phyloP scores from a whole-genome alignment of 2,113 vertebrate species.

The Egretta garzetta region DNA sequence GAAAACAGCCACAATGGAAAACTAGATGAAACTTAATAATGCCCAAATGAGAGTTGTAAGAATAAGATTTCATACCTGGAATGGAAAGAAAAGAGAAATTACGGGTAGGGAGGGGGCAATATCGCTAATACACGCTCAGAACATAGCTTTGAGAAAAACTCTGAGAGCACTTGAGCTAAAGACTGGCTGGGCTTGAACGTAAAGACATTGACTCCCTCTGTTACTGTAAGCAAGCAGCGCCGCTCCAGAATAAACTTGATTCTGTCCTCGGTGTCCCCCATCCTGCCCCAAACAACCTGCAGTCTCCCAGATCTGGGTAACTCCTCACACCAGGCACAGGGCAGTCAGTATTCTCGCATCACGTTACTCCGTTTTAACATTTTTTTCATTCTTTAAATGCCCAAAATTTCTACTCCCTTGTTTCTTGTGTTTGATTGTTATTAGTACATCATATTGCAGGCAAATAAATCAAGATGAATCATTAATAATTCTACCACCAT shows the following conservation, averaged over 20 bases:
- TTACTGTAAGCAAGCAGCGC: not conserved
- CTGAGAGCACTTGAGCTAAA: not conserved
- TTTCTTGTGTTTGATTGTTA: not conserved
- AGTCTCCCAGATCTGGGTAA: not conserved
- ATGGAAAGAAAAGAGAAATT: not conserved
- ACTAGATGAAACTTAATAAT: not conserved
- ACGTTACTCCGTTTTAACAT: not conserved
- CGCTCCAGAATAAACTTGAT: not conserved
- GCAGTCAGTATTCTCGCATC: not conserved
- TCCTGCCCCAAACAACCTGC: not conserved
- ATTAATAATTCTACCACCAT: not conserved
- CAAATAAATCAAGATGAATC: not conserved
- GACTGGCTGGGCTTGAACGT: not conserved
- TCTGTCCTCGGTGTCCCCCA: not conserved
- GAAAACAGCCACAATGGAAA: not conserved
- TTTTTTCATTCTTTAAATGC: not conserved
- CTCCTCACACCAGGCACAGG: not conserved
- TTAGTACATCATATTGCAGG: not conserved
- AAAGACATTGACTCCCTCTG: not conserved
- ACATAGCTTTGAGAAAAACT: not conserved
- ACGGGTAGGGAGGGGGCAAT: not conserved
- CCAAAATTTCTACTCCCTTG: not conserved
- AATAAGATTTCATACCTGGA: not conserved
- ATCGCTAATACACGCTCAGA: not conserved
- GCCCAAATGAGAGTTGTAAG: not conserved